phyloP scores from a whole-genome alignment of 2,797 vertebrate species.

The Myotis planiceps region DNA sequence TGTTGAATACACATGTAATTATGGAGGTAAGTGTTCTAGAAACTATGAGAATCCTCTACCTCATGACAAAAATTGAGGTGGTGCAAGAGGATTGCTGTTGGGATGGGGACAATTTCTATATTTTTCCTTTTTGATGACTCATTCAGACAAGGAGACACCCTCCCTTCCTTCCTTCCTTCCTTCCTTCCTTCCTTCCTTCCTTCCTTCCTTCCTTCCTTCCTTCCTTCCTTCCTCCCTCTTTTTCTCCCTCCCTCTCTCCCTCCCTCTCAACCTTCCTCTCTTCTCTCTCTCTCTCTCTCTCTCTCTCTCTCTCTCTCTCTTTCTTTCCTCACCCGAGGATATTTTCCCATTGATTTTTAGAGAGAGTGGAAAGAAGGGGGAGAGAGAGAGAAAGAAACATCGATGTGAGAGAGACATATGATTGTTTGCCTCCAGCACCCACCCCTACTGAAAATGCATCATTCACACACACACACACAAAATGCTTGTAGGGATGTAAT shows the following conservation, averaged over 20 bases:
- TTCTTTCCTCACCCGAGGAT: too few relatives aligned
- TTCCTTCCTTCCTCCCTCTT: rapidly evolving
- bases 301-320: too few relatives aligned
- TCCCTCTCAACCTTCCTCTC: too few relatives aligned
- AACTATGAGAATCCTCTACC: background rate
- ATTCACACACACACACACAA: background rate
- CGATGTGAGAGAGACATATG: too few relatives aligned
- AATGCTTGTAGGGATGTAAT: background rate
- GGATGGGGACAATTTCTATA: background rate
- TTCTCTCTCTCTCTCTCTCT: too few relatives aligned
- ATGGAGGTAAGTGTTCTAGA: background rate
- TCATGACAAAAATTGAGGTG: background rate
- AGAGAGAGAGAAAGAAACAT: too few relatives aligned
- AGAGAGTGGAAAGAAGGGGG: too few relatives aligned
- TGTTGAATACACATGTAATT: rapidly evolving
- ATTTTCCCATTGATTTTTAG: too few relatives aligned
- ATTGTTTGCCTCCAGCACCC: too few relatives aligned
- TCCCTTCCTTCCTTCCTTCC: background rate
- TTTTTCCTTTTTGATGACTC: background rate
- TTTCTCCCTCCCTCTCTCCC: too few relatives aligned
- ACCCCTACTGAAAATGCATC: background rate
- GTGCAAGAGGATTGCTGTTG: background rate
- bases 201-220: background rate
- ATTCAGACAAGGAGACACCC: background rate
- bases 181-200: too few relatives aligned